Base-by-base conservation (phyloP, 2,797 vertebrate species). In the Gouania willdenowi region DNA sequence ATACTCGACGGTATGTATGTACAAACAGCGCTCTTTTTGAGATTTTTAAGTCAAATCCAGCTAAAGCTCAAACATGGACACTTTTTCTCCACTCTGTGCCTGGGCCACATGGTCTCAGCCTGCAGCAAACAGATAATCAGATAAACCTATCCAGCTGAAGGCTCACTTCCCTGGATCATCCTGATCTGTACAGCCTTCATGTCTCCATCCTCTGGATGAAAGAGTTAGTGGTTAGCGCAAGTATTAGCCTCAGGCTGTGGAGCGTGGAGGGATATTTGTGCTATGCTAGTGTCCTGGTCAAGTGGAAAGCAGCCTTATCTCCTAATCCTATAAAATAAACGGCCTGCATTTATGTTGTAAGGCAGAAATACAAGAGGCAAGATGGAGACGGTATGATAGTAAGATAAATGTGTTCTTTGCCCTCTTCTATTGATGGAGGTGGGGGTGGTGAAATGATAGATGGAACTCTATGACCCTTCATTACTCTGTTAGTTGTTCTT, bases 311-410 rank as follows among this genome's bases (percentile, higher is more conserved):
- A 41, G 61, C 43, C 63, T 67, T 75, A 77, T 77, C 81, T 77
- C 59, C 40, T 83, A 82, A 88, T 84, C 77, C 72, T 54, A 63
- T 81, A 77, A 68, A 73, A 85, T 79, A 76, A 79, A 85, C 79
- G 70, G 54, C 60, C 46, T 22, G 66, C 54, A 64, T 85, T 83
- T 75, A 75, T 53, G 69, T 64, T 85, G 77, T 78, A 70, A 81
- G 43, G 23, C 60, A 50, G 44, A 49, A 71, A 62, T 60, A 61
- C 65, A 72, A 53, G 43, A 42, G 42, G 55, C 37, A 47, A 26
- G 39, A 20, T 41, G 41, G 53, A 71, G 59, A 42, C n/a, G n/a
- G n/a, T 72, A 51, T 50, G 48, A 57, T 31, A 28, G 19, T 31
- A 34, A 66, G 71, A 74, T 76, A 66, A 81, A 77, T 41, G 43